These are phyloP conservation scores for Ascidia mentula DNA, from an alignment of 23 tunicate genomes.

Conservation along the genomic window DNA sequence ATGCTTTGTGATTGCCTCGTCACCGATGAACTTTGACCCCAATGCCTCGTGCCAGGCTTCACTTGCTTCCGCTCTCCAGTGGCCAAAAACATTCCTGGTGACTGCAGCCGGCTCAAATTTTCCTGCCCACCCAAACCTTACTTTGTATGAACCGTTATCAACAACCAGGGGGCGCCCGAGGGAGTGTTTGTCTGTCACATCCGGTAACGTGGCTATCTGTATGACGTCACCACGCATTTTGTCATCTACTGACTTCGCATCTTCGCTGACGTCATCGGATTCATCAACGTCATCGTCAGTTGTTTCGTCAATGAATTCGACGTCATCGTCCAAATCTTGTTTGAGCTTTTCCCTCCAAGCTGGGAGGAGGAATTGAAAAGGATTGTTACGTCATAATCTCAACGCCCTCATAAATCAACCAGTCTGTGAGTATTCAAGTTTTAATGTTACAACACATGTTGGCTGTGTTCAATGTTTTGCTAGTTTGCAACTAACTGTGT, in stretches of 20 bases:
- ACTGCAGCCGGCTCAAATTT: constrained; percentile 41
- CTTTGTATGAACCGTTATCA: constrained; percentile 71
- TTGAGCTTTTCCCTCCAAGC: constrained; percentile 61
- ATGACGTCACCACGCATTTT: background rate
- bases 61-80: constrained; percentile 77
- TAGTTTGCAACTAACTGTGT: too few relatives aligned
- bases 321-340: constrained; percentile 52
- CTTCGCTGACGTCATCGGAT: background rate
- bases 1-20: constrained; percentile 52
- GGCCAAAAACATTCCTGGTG: constrained; percentile 52
- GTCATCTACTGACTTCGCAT: background rate
- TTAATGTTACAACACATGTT: too few relatives aligned
- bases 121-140: constrained; percentile 75
- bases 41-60: constrained; percentile 64
- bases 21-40: constrained; percentile 80
- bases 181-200: background rate
- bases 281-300: constrained; percentile 31
- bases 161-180: constrained; percentile 50
- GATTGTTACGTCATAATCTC: too few relatives aligned
- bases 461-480: too few relatives aligned
- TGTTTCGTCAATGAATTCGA: constrained; percentile 37
- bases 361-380: too few relatives aligned
- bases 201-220: background rate
- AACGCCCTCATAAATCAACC: too few relatives aligned
- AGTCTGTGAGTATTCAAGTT: too few relatives aligned